phyloP scores from a whole-genome alignment of 1,140 invertebrate species.

The Euborellia annulipes region DNA sequence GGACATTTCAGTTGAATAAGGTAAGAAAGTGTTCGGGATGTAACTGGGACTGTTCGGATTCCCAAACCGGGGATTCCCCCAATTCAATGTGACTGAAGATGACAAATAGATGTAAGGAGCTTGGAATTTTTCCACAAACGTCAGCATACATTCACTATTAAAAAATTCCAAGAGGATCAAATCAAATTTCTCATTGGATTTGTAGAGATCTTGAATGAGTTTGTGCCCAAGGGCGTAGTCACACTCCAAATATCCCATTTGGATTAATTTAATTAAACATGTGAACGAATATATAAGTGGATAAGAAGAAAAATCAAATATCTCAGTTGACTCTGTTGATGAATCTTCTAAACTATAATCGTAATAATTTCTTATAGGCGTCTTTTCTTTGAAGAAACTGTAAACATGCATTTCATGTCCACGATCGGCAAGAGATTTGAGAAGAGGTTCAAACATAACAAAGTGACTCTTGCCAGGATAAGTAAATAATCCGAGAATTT shows the following conservation, averaged over 20 bases:
- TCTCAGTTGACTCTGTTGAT: background rate
- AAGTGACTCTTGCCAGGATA: slow-evolving; percentile 36
- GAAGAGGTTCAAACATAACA: slow-evolving; percentile 24
- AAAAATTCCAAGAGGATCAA: slow-evolving; percentile 45
- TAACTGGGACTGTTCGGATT: slow-evolving; percentile 18
- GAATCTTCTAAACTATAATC: slow-evolving; percentile 23
- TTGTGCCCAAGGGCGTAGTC: background rate
- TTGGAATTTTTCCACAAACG: slow-evolving; percentile 22
- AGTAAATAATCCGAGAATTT: slow-evolving; percentile 28
- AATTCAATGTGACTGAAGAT: slow-evolving; percentile 34
- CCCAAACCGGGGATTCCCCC: slow-evolving; percentile 36
- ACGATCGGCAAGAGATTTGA: slow-evolving; percentile 18
- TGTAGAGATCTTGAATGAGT: no score
- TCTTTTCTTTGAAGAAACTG: slow-evolving; percentile 13
- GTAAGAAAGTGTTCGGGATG: slow-evolving; percentile 29
- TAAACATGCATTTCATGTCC: slow-evolving; percentile 23
- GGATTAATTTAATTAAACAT: background rate
- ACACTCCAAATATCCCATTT: background rate
- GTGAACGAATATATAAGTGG: background rate
- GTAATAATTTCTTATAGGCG: slow-evolving; percentile 30
- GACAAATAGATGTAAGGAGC: slow-evolving; percentile 37
- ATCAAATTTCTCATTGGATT: slow-evolving; percentile 36
- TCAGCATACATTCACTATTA: slow-evolving; percentile 44
- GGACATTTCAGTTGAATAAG: slow-evolving; percentile 34
- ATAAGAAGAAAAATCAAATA: background rate